Base-by-base conservation (phyloP, 1,140 invertebrate genomes). In the Telenomus remus region DNA sequence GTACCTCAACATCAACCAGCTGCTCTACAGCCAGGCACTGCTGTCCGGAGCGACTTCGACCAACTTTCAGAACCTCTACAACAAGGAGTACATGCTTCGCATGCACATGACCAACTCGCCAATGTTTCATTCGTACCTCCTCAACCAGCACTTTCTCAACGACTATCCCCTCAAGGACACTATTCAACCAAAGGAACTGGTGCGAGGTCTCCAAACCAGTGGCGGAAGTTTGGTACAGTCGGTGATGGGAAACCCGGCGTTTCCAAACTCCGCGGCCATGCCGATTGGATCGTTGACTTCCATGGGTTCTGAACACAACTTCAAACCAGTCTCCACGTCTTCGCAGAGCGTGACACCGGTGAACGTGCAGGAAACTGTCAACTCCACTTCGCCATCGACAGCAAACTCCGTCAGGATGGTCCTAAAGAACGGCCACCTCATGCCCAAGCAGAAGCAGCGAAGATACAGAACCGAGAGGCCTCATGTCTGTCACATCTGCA, bases 401-500 rank as follows among this genome's bases (percentile, higher is more conserved):
- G 82, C 88, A 0, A 93, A 93, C 78, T 92, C 93, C 0, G 93
- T 95, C 0, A 94, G 95, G 84, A 95, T 95, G 94, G 94, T 96
- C 0, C 94, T 96, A 54, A 96, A 95, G 84, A 96, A 96, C 65
- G 95, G 95, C 0, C 92, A 95, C 0, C 84, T 96, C 0, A 95
- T 96, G 91, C 95, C 94, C 0, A 96, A 96, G 79, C 95, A 96
- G 68, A 97, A 97, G 81, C 96, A 97, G 83, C 88, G 95, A 27
- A 90, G 95, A 46, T 97, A 97, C 81, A 90, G 96, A 51, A 97
- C 95, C n/a, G 95, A 97, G 84, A 90, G 95, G 14, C 95, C 95
- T 0, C 97, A 96, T 80, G 92, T 92, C 0, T 97, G 96, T 84
- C 94, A 95, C 37, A 94, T 96, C 77, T 97, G 96, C 81, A 93